Evolutionary conservation across 2,113 vertebrate species (phyloP), one percentile per base, ranked within the genome.

Genomic region (Pseudorectes ferrugineus): DNA sequence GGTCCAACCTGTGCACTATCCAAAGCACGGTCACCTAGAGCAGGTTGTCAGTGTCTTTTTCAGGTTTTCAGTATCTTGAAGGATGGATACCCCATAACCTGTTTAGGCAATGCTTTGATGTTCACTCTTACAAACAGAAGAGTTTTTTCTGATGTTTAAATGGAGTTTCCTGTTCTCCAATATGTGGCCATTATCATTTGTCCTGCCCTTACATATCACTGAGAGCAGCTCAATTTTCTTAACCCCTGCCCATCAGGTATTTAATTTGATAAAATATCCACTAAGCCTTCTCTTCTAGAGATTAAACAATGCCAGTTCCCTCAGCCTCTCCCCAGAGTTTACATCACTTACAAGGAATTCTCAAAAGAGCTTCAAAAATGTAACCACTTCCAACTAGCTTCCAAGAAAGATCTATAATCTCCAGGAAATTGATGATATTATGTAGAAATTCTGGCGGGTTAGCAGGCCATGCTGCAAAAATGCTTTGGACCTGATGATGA

Each of bases 21-120:
- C 1, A 12, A 76, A 81, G 16, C 14, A 65, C 0, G 0, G 20
- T 65, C 61, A 82, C 12, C 9, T 31, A 55, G 3, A 85, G 4
- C 6, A 40, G 12, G 6, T 12, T 43, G 20, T 57, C 25, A 67
- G 15, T 10, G 13, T 40, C 22, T 59, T 63, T n/a, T 40, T 65
- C 54, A 58, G 35, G 22, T 33, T 73, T 68, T 68, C 19, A 77
- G 13, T 12, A 58, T 23, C 31, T 14, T 68, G 33, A 85, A 49
- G 38, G 24, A 67, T 8, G 19, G 24, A 88, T 43, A 55, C 4
- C 16, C 22, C 33, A 74, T 7, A 59, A n/a, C 1, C 9, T 51
- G 6, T 57, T n/a, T 17, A 36, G 28, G 29, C 5, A 55, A 73
- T 21, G 8, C 12, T 77, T 35, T 3, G 2, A 59, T 8, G 10